Percentiles rank a stretch among this genome's conserved stretches.
Evolutionary conservation across 1,140 invertebrate genomes (phyloP).

Genomic region (Orius insidiosus): DNA sequence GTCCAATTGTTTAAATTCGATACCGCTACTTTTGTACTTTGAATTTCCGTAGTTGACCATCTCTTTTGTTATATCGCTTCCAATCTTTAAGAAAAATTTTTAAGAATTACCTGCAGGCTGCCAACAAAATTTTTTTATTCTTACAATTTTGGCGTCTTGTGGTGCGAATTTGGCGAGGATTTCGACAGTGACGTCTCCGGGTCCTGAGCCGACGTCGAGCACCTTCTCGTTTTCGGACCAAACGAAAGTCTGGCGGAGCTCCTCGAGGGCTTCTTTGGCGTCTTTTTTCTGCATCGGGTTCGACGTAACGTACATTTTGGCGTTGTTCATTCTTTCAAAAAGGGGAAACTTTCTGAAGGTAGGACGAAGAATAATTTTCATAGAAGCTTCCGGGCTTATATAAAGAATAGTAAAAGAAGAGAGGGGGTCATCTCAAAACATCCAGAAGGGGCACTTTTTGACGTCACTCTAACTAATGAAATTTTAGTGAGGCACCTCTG

Average conservation of each 20-base stretch:
- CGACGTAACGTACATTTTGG: constrained; percentile 1
- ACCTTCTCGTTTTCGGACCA: constrained; percentile 11
- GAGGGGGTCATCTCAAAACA: too few species aligned
- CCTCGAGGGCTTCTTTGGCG: constrained; percentile 2
- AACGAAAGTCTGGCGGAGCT: constrained; percentile 1
- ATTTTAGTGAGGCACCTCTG: too few species aligned
- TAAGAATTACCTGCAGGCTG: too few species aligned
- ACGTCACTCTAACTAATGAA: too few species aligned
- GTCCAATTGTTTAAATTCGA: constrained; percentile 45
- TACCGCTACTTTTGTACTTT: constrained; percentile 22
- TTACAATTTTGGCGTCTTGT: constrained; percentile 14
- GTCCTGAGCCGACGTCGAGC: constrained; percentile 61
- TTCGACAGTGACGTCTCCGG: constrained; percentile 50
- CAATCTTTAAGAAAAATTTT: constrained; percentile 19
- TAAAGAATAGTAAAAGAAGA: too few species aligned
- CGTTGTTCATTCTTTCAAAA: constrained; percentile 8
- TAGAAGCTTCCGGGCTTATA: too few species aligned
- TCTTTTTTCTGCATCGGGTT: constrained; percentile 11
- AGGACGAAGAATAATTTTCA: too few species aligned
- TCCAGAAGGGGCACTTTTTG: too few species aligned
- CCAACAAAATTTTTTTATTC: neutral
- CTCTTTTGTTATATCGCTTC: constrained; percentile 24
- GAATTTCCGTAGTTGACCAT: constrained; percentile 26
- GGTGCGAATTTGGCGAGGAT: constrained; percentile 41
- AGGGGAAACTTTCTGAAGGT: neutral